These are phyloP conservation scores for Tenthredo scrophulariae DNA, from an alignment of 2,888 invertebrate species.

Conservation along the genomic window DNA sequence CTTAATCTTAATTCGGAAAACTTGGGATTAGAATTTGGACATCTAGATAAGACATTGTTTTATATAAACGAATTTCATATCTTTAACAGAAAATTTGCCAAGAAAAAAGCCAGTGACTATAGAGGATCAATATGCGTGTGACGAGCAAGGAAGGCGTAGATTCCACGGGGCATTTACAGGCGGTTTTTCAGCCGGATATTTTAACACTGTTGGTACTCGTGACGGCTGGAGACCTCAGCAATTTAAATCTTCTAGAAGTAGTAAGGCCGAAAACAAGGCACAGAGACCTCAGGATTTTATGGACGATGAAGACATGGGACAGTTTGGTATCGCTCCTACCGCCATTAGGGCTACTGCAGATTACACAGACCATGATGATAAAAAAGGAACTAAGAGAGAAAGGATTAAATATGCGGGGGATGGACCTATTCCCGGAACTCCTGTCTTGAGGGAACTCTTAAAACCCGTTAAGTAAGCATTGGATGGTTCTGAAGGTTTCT, in stretches of 20 bases:
- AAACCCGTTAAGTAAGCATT: constrained; percentile 79
- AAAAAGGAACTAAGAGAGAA: constrained; percentile 73
- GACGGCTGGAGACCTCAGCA: constrained; percentile 96
- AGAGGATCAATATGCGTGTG: constrained; percentile 94
- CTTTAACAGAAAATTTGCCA: constrained; percentile 85
- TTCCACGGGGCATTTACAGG: constrained; percentile 99
- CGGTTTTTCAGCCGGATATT: constrained; percentile 98
- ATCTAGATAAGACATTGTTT: constrained; percentile 34
- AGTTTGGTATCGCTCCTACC: constrained; percentile 97
- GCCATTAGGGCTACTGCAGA: constrained; percentile 89
- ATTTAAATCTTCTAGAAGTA: constrained; percentile 93
- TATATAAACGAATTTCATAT: constrained; percentile 38
- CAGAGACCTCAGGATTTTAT: constrained; percentile 96
- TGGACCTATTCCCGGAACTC: constrained; percentile 79
- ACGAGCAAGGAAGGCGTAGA: constrained; percentile 92
- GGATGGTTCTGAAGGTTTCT: background rate
- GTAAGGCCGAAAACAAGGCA: constrained; percentile 81
- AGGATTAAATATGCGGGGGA: constrained; percentile 71
- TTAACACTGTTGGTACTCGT: constrained; percentile 96
- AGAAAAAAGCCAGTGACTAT: constrained; percentile 89
- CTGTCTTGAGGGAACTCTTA: constrained; percentile 81
- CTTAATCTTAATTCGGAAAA: background rate
- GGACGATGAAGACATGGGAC: constrained; percentile 98
- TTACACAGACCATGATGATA: constrained; percentile 81
- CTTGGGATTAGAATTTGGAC: background rate